Evolutionary conservation across 2,888 invertebrate genomes (phyloP), one percentile per base, ranked within the genome.

Genomic region (Drosophila nr. medialis): DNA sequence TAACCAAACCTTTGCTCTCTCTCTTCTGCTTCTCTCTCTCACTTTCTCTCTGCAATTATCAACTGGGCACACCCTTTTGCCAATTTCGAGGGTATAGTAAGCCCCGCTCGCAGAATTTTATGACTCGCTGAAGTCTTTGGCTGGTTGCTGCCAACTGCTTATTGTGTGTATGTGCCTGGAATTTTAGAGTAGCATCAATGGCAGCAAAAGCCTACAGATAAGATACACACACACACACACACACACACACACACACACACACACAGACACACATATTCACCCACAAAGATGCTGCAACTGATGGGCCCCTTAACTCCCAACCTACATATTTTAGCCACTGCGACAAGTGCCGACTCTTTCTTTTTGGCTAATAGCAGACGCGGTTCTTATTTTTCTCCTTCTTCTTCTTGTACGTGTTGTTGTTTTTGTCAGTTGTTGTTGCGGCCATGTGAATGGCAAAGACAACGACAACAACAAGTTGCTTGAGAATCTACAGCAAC

Each of bases 151-250:
- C 68, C 70, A 79, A 79, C 72, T 72, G 84, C 83, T 83, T 81
- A 86, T 83, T 77, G 86, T 86, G 73, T 72, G 81, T 82, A 84
- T 85, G 87, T 87, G 80, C 72, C 65, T 60, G 71, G 79, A 81
- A 83, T 81, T 73, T 83, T 62, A 75, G 79, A 80, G 79, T 71
- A 81, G 64, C 71, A 68, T 71, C 77, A 72, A 56, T 65, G 62
- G 55, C 70, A 68, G 64, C 27, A 50, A 38, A 56, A 54, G 67
- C 45, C 63, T 56, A 30, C 36, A 62, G 24, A 36, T 48, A 51
- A 24, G 15, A 27, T 55, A 54, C 8, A 63, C 51, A 51, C 40
- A 29, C 53, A 49, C 48, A 27, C 11, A 34, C 42, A 18, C 32
- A 24, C n/a, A n/a, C n/a, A 21, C 34, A 49, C 48, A n/a, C 11